Conservation (phyloP, 2,797 vertebrate species). For the Falco biarmicus region DNA sequence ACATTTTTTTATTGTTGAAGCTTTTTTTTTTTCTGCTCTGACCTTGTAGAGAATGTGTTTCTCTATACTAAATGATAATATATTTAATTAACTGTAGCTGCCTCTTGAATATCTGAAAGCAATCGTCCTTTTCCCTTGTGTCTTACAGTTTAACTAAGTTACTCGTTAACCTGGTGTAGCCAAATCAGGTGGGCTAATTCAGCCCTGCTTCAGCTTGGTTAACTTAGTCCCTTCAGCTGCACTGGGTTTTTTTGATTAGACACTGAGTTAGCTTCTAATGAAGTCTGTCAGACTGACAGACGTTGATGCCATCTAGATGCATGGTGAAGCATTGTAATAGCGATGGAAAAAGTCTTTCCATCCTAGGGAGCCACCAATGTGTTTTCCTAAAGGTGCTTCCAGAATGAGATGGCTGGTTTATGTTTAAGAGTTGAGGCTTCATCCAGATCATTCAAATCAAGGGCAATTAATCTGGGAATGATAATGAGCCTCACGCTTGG, state of each 20-base stretch:
- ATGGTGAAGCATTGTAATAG: not conserved
- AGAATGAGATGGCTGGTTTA: not conserved
- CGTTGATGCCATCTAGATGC: not conserved
- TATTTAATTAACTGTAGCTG: not conserved
- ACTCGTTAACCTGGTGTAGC: not conserved
- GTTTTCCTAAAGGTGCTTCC: not conserved
- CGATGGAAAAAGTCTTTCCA: not conserved
- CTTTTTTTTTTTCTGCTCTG: not conserved
- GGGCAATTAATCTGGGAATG: conserved; percentile 17
- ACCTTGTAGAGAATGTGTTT: not conserved
- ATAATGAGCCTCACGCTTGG: not conserved
- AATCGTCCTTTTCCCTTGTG: not conserved
- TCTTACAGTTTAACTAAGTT: not conserved
- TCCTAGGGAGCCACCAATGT: not conserved
- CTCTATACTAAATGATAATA: not conserved
- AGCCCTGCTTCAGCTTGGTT: not conserved
- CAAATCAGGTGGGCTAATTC: not conserved
- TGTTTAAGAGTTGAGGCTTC: not conserved
- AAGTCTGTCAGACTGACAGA: not conserved
- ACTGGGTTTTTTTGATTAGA: not conserved
- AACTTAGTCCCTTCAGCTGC: not conserved
- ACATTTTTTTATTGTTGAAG: not conserved
- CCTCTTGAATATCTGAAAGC: not conserved
- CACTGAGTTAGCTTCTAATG: not conserved
- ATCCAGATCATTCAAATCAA: not conserved